A percentile compares a stretch with the other conserved stretches of the same genome.
Conservation (phyloP, 1,140 invertebrate genomes). For the Drosophila arawakana region DNA sequence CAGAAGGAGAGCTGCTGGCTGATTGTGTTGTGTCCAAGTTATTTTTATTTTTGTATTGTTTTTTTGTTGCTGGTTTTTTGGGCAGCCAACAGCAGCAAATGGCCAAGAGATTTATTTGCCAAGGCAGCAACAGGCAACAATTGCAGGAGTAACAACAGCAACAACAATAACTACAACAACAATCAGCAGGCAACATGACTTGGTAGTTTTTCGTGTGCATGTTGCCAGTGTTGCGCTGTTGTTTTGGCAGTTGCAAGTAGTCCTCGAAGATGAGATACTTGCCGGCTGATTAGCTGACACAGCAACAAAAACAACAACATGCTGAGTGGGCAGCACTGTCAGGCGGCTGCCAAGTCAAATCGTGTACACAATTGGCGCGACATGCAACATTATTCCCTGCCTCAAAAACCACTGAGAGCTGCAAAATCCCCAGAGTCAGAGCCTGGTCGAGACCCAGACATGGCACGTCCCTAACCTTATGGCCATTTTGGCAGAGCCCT, state of each 20-base stretch:
- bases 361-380: slow-evolving; percentile 83
- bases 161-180: slow-evolving; percentile 38
- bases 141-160: slow-evolving; percentile 41
- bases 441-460: slow-evolving; percentile 15
- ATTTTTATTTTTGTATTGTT: slow-evolving; percentile 24
- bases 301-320: slow-evolving; percentile 52
- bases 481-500: slow-evolving; percentile 27
- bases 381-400: slow-evolving; percentile 79
- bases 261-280: slow-evolving; percentile 84
- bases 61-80: slow-evolving; percentile 48
- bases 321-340: slow-evolving; percentile 78
- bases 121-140: slow-evolving; percentile 50
- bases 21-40: slow-evolving; percentile 77
- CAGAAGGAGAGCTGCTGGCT: slow-evolving; percentile 38
- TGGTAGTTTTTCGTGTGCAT: slow-evolving; percentile 82
- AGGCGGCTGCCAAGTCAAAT: slow-evolving; percentile 82
- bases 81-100: slow-evolving; percentile 61
- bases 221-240: slow-evolving; percentile 67
- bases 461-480: slow-evolving; percentile 30
- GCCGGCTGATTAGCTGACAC: slow-evolving; percentile 83
- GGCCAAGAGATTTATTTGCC: slow-evolving; percentile 74
- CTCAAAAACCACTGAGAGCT: slow-evolving; percentile 25
- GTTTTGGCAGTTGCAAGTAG: slow-evolving; percentile 82
- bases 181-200: slow-evolving; percentile 71
- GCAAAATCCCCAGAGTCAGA: slow-evolving; percentile 12